These are phyloP conservation scores for Cygnus buccinator DNA, from an alignment of 2,113 vertebrate genomes.

Conservation along the genomic window DNA sequence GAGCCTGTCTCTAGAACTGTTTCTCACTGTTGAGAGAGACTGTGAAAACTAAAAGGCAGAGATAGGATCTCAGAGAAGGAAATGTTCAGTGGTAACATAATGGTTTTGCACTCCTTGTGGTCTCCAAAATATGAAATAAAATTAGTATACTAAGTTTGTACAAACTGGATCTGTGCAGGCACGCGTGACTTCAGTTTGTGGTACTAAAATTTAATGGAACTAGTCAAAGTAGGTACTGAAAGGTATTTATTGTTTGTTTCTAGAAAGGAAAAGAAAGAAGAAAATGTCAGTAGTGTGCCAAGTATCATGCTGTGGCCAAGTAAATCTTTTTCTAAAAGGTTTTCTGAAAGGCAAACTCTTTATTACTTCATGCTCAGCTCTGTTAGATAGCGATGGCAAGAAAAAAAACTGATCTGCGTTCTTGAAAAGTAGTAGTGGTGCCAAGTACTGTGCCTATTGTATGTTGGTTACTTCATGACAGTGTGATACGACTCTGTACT, in stretches of 20 bases:
- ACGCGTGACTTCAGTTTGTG: neutral
- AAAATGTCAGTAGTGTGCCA: neutral
- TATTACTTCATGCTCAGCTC: neutral
- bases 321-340: neutral
- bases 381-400: neutral
- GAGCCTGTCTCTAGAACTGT: neutral
- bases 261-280: neutral
- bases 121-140: neutral
- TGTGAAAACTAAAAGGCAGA: neutral
- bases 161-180: neutral
- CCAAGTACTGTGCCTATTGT: neutral
- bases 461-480: neutral
- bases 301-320: neutral
- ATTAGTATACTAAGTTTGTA: neutral
- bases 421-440: neutral
- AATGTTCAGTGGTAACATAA: neutral
- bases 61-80: neutral
- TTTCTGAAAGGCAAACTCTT: neutral
- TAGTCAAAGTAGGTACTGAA: neutral
- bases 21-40: neutral
- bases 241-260: neutral
- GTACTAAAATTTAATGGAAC: neutral
- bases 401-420: fast-evolving
- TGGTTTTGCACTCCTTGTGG: neutral
- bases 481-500: neutral